Conservation (phyloP, 2,797 vertebrate species). For the Cossypha niveicapilla region DNA sequence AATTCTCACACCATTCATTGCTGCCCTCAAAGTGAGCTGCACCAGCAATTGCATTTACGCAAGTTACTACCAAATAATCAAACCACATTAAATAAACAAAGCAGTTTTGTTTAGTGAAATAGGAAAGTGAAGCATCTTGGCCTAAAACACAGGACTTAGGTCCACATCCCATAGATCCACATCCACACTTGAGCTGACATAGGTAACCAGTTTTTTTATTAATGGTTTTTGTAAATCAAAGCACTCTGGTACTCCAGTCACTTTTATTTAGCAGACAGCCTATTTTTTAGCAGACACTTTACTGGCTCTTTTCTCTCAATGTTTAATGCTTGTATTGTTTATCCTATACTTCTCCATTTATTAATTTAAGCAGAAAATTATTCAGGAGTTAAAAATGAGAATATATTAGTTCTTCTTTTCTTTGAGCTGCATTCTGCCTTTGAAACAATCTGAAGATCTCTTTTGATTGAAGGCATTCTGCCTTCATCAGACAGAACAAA, state of each 20-base stretch:
- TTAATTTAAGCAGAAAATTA: background rate
- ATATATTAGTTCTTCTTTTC: background rate
- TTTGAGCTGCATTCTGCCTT: background rate
- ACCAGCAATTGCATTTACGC: background rate
- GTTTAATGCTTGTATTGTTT: background rate
- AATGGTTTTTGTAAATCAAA: background rate
- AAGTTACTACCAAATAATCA: background rate
- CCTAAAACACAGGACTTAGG: fast-evolving
- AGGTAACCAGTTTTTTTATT: background rate
- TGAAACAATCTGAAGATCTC: background rate
- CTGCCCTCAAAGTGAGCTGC: background rate
- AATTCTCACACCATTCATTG: background rate
- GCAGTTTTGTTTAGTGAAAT: fast-evolving
- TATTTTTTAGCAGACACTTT: background rate
- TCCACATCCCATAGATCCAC: background rate
- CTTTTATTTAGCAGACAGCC: background rate
- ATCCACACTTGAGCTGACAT: too few relatives aligned
- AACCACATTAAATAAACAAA: background rate
- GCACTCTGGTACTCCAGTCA: background rate
- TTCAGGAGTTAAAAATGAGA: background rate
- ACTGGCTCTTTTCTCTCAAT: background rate
- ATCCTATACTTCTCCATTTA: background rate
- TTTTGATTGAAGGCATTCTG: background rate
- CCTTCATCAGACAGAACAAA: background rate
- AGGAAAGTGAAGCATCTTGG: background rate